Evolutionary conservation across 2,113 vertebrate genomes (phyloP), one percentile per base, ranked within the genome.

Genomic region (Mandrillus leucophaeus): DNA sequence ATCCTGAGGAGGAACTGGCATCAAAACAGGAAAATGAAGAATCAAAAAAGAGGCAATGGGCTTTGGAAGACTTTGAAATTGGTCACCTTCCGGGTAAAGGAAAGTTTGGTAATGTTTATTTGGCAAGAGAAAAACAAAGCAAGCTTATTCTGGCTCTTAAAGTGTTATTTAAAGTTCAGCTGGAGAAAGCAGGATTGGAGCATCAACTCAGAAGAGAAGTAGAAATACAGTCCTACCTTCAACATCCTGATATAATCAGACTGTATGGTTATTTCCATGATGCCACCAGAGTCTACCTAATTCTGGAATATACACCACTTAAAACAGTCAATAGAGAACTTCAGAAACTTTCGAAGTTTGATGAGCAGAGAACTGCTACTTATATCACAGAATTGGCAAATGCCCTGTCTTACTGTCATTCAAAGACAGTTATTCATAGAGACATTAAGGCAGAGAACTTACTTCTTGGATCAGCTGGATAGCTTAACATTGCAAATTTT

Each of bases 231-330:
- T 99, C 99, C 38, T 99, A 99, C 97, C 99, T 99, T 68, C 99
- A 99, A 99, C 99, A 99, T 94, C 99, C 99, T 3, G 99, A 99
- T 48, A 99, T 99, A 79, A 99, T 99, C 93, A 98, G 99, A 3
- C 98, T 99, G 1, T 99, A 99, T 6, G 99, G 99, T 2, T 99
- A 99, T 94, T 99, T 99, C 98, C 99, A 99, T 0, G 99, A 99
- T 20, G 88, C 99, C 1, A 98, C 99, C 10, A 99, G 99, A 35
- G 99, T 99, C 6, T 99, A 99, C 97, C 99, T 99, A 68, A 99
- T 99, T 96, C 98, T 99, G 18, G 99, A 99, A 93, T 99, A 99
- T 73, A 99, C 99, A 13, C 99, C 99, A 43, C 99, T 98, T 38
- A 99, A 99, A 38, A 99, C 99, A 82, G 99, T 99, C 73, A 99